Percentiles rank a stretch among this genome's conserved stretches.
Evolutionary conservation across 2,888 invertebrate genomes (phyloP).

Genomic region (Yponomeuta cagnagella): DNA sequence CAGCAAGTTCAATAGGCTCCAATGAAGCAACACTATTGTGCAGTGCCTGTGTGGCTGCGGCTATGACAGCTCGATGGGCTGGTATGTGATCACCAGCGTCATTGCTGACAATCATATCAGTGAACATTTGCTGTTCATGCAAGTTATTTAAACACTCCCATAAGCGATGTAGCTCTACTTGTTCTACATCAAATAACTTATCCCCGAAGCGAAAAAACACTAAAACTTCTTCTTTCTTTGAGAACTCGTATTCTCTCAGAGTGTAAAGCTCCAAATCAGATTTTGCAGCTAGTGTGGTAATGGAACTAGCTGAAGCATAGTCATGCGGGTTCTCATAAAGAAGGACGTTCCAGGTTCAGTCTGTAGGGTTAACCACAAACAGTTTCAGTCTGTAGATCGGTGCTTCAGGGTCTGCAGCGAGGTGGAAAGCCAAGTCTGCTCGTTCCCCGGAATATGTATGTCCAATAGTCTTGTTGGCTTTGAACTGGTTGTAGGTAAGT

Average conservation of each 20-base stretch:
- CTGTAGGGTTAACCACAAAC: neutral
- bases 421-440: conserved; percentile 8
- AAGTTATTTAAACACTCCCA: neutral
- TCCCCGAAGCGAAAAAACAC: conserved; percentile 1
- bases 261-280: neutral
- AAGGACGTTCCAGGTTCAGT: neutral
- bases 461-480: conserved; percentile 6
- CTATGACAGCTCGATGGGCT: neutral
- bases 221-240: neutral
- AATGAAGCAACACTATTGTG: neutral
- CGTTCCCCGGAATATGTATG: conserved; percentile 4
- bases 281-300: neutral
- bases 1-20: neutral
- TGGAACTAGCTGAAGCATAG: neutral
- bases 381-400: neutral
- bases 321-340: conserved; percentile 6
- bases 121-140: neutral
- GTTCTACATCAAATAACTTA: neutral
- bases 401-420: conserved; percentile 4
- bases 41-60: neutral
- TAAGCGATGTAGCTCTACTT: neutral
- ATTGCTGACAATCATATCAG: conserved; percentile 1
- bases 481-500: neutral
- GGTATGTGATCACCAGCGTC: neutral
- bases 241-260: conserved; percentile 5